A percentile compares a stretch with the other conserved stretches of the same genome.
Conservation (phyloP, 2,797 vertebrate species). For the Gambelia wislizenii region DNA sequence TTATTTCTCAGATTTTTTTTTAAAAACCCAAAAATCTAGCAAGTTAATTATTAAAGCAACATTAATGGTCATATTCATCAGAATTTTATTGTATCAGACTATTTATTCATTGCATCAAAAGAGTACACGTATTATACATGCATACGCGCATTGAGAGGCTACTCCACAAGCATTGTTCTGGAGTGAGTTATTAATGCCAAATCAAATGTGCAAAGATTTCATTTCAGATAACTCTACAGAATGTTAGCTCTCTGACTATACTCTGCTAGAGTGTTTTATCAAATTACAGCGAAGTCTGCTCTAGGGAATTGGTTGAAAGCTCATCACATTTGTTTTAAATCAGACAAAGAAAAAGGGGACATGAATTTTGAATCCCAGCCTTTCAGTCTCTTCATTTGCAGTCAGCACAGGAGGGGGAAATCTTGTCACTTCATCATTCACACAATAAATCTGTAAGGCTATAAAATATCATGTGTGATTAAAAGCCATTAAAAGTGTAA, state of each 20-base stretch:
- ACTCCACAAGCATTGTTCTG: background rate
- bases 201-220: conserved; percentile 40
- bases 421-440: conserved; percentile 1
- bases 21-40: background rate
- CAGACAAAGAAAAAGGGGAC: conserved; percentile 28
- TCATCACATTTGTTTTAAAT: conserved; percentile 42
- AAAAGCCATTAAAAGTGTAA: conserved; percentile 11
- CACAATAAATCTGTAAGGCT: conserved; percentile 17
- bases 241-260: conserved; percentile 28
- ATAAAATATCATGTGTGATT: conserved; percentile 6
- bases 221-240: conserved; percentile 31
- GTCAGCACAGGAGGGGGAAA: background rate
- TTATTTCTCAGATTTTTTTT: background rate
- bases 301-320: conserved; percentile 34
- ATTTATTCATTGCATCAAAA: background rate
- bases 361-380: conserved; percentile 26
- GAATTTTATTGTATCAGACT: background rate
- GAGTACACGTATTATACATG: background rate
- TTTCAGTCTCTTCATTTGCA: conserved; percentile 27
- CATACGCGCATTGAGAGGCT: background rate
- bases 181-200: conserved; percentile 22
- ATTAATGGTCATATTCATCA: background rate
- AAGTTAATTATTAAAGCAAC: background rate
- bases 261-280: conserved; percentile 28
- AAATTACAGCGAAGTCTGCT: conserved; percentile 39